phyloP scores from a whole-genome alignment of 1,140 invertebrate genomes.

The Scaptomyza hsui region DNA sequence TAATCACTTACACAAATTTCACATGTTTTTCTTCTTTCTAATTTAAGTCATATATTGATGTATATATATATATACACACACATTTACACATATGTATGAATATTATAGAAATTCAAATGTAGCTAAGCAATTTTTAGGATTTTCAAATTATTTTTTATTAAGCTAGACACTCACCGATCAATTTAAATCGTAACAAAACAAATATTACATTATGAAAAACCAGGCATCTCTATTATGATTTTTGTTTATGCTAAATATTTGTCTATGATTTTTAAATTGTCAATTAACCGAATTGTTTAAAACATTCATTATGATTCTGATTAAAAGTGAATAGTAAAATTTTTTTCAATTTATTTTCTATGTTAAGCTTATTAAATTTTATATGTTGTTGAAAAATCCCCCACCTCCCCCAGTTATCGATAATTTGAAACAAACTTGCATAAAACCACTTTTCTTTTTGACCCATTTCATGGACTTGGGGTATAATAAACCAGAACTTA shows the following conservation, averaged over 20 bases:
- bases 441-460: no score
- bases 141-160: conserved; percentile 57
- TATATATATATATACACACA: conserved; percentile 17
- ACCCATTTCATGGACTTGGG: no score
- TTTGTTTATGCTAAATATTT: conserved; percentile 32
- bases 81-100: conserved; percentile 33
- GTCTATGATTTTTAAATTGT: conserved; percentile 8
- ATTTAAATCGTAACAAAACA: conserved; percentile 15
- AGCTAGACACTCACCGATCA: conserved; percentile 32
- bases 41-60: conserved; percentile 22
- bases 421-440: no score
- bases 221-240: not conserved
- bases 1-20: conserved; percentile 10
- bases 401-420: no score
- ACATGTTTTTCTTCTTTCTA: conserved; percentile 32
- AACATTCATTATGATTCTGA: not conserved
- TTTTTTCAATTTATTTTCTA: no score
- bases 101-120: conserved; percentile 49
- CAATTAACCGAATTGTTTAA: not conserved
- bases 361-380: no score
- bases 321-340: not conserved
- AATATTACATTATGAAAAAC: not conserved
- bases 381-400: no score
- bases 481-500: not conserved
- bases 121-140: conserved; percentile 72